These are phyloP conservation scores for Ictalurus furcatus DNA, from an alignment of 2,113 vertebrate species.

Conservation along the genomic window DNA sequence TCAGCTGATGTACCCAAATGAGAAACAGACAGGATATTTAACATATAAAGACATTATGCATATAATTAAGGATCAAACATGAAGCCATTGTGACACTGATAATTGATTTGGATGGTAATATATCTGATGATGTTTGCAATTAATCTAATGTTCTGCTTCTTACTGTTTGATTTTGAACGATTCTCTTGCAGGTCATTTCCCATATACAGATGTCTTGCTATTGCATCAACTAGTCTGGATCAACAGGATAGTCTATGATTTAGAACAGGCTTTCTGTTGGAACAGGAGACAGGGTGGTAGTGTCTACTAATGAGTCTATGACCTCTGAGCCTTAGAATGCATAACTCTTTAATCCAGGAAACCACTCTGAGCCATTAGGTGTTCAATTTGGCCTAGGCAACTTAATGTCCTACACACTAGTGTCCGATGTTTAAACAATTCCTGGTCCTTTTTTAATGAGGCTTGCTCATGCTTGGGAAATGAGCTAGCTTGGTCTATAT, in stretches of 20 bases:
- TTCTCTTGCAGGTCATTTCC: neutral
- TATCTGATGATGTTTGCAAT: neutral
- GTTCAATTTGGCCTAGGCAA: constrained; percentile 30
- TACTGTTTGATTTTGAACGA: constrained; percentile 1
- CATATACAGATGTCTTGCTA: constrained; percentile 12
- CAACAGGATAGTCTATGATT: constrained; percentile 8
- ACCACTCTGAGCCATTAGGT: neutral
- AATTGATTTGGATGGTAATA: neutral
- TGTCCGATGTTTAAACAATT: constrained; percentile 66
- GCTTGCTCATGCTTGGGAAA: constrained; percentile 71
- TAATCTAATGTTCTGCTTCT: neutral
- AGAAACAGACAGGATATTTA: constrained; percentile 23
- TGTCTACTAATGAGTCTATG: constrained; percentile 12
- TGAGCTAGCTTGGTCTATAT: constrained; percentile 60
- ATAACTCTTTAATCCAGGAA: constrained; percentile 6
- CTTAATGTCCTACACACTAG: constrained; percentile 14
- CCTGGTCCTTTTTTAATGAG: constrained; percentile 66
- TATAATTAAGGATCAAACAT: constrained; percentile 3
- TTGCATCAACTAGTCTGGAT: neutral
- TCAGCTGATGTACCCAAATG: constrained; percentile 19
- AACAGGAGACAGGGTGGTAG: neutral
- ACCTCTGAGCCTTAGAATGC: constrained; percentile 9
- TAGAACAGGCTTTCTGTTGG: neutral
- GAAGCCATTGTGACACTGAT: neutral
- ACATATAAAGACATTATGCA: constrained; percentile 20